Conservation (phyloP, 2,797 vertebrate species). For the Hydrophis major region DNA sequence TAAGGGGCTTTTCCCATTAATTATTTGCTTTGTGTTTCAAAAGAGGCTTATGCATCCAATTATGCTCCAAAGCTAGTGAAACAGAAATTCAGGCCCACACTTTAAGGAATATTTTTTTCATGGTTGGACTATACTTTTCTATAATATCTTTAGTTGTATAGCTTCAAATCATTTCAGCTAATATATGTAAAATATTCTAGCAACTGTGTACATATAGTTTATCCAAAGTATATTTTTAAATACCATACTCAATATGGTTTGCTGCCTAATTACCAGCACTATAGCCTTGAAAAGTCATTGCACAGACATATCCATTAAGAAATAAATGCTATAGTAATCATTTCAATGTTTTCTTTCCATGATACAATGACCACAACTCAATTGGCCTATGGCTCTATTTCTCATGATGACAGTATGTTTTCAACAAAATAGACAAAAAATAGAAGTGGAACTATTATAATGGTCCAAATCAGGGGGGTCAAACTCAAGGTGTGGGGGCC, state of each 20-base stretch:
- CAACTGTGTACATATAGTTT: not conserved
- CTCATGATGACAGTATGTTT: not conserved
- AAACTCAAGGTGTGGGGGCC: too few relatives aligned
- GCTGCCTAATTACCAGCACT: not conserved
- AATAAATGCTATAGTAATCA: not conserved
- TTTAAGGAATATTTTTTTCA: not conserved
- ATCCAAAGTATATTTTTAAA: not conserved
- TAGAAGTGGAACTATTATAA: not conserved
- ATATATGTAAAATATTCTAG: not conserved
- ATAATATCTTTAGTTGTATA: not conserved
- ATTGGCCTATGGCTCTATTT: not conserved
- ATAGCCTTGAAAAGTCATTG: not conserved
- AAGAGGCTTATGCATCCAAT: not conserved
- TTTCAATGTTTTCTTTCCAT: not conserved
- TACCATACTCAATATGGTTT: not conserved
- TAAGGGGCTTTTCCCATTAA: slow-evolving; percentile 12
- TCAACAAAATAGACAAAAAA: not conserved
- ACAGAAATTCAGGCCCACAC: not conserved
- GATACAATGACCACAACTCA: not conserved
- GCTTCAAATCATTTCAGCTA: not conserved
- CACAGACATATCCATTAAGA: too few relatives aligned
- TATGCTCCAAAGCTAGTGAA: not conserved
- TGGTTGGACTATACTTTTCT: not conserved
- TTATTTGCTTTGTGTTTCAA: slow-evolving; percentile 28
- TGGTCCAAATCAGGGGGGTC: not conserved